These are phyloP conservation scores for Pangasius larnaudii DNA, from an alignment of 2,797 vertebrate genomes.

Conservation along the genomic window DNA sequence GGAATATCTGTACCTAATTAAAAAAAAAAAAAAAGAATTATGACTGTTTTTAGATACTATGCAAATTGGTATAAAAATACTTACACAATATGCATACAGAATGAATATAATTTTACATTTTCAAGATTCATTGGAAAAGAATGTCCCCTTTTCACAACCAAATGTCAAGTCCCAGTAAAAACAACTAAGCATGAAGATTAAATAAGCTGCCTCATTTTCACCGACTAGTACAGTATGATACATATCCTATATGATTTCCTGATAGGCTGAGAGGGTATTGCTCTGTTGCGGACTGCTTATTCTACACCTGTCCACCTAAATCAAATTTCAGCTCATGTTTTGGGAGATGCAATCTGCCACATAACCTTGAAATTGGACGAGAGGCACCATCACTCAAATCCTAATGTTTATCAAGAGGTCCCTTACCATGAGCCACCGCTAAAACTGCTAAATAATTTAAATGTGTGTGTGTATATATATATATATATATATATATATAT, in stretches of 20 bases:
- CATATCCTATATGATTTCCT: constrained; percentile 24
- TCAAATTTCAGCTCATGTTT: constrained; percentile 64
- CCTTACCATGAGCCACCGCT: constrained; percentile 36
- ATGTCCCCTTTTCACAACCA: not conserved
- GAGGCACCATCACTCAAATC: constrained; percentile 58
- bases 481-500: not conserved
- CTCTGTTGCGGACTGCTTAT: constrained; percentile 42
- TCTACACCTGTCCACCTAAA: constrained; percentile 55
- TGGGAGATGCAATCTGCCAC: constrained; percentile 62
- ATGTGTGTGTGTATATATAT: not conserved
- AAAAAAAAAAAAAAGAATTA: not conserved
- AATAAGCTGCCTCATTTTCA: not conserved
- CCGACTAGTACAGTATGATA: not conserved
- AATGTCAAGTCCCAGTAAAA: not conserved
- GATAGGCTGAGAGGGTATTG: constrained; percentile 29
- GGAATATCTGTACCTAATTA: not conserved
- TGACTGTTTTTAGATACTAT: not conserved
- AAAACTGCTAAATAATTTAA: constrained; percentile 33
- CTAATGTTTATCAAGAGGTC: constrained; percentile 56
- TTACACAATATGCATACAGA: not conserved
- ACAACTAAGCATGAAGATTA: not conserved
- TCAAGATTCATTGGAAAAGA: not conserved
- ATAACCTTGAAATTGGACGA: constrained; percentile 63
- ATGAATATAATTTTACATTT: not conserved
- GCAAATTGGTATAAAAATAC: not conserved